Percentiles rank a stretch among this genome's conserved stretches.
Evolutionary conservation across 2,888 invertebrate genomes (phyloP).

Genomic region (Lycia hirtaria): DNA sequence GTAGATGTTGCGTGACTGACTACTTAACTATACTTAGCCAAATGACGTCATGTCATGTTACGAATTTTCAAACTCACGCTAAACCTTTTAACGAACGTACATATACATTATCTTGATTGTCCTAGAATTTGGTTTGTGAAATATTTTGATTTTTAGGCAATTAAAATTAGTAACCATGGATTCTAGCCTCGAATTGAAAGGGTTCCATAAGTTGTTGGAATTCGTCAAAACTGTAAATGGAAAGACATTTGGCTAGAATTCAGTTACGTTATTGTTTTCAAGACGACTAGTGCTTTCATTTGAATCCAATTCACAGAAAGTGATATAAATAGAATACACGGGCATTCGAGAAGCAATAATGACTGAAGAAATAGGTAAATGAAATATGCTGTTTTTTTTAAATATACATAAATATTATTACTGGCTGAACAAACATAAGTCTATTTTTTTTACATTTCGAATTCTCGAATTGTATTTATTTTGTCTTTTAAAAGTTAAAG

Average conservation of each 20-base stretch:
- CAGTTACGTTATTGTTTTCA: not conserved
- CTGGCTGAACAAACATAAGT: no score
- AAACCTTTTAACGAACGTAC: slow-evolving; percentile 36
- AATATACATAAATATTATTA: no score
- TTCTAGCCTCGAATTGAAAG: no score
- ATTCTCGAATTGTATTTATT: no score
- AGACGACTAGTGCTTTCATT: not conserved
- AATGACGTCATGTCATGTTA: slow-evolving; percentile 49
- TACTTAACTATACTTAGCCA: slow-evolving; percentile 60
- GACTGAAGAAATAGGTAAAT: slow-evolving; percentile 6
- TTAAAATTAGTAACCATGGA: slow-evolving; percentile 23
- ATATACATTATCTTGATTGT: slow-evolving; percentile 37
- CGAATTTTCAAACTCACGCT: slow-evolving; percentile 55
- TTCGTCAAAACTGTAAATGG: no score
- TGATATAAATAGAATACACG: not conserved
- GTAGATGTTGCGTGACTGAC: slow-evolving; percentile 58
- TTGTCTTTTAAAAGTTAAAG: no score
- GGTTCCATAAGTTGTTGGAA: not conserved
- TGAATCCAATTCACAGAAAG: not conserved
- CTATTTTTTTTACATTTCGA: not conserved
- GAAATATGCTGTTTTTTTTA: no score
- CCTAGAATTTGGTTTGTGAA: slow-evolving; percentile 20
- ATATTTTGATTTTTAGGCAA: not conserved
- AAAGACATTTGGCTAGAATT: no score
- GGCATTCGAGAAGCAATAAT: not conserved